phyloP scores from a whole-genome alignment of 2,888 invertebrate species.

The Apotomis capreana region DNA sequence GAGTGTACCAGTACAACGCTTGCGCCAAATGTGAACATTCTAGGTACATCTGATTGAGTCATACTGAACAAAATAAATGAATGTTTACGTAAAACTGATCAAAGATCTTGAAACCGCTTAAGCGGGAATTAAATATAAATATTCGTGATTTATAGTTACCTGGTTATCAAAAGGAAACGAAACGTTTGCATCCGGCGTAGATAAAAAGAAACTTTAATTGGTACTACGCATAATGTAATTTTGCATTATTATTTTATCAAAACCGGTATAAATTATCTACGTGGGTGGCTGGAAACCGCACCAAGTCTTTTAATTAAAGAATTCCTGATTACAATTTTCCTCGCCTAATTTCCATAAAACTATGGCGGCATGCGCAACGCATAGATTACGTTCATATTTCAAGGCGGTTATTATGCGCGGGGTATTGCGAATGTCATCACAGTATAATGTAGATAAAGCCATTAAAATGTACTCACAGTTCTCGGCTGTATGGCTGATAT shows the following conservation, averaged over 20 bases:
- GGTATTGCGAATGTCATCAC: conserved; percentile 40
- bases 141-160: conserved; percentile 6
- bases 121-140: conserved; percentile 24
- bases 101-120: conserved; percentile 5
- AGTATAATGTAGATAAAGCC: conserved; percentile 60
- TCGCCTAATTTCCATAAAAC: conserved; percentile 67
- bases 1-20: conserved; percentile 25
- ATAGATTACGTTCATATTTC: conserved; percentile 67
- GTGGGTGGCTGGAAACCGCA: conserved; percentile 33
- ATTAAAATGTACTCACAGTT: conserved; percentile 53
- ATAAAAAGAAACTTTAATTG: conserved; percentile 16
- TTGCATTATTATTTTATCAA: conserved; percentile 15
- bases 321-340: conserved; percentile 49
- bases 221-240: conserved; percentile 3
- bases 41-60: conserved; percentile 35
- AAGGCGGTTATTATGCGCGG: conserved; percentile 41
- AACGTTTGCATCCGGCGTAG: conserved; percentile 15
- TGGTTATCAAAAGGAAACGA: conserved; percentile 28
- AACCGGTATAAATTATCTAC: conserved; percentile 29
- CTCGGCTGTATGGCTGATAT: background rate
- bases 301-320: conserved; percentile 36
- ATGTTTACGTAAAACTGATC: conserved; percentile 9
- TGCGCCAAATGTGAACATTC: conserved; percentile 10
- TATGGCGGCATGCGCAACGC: conserved; percentile 59
- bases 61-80: conserved; percentile 19